phyloP scores from a whole-genome alignment of 2,888 invertebrate species.

The Agrochola macilenta region DNA sequence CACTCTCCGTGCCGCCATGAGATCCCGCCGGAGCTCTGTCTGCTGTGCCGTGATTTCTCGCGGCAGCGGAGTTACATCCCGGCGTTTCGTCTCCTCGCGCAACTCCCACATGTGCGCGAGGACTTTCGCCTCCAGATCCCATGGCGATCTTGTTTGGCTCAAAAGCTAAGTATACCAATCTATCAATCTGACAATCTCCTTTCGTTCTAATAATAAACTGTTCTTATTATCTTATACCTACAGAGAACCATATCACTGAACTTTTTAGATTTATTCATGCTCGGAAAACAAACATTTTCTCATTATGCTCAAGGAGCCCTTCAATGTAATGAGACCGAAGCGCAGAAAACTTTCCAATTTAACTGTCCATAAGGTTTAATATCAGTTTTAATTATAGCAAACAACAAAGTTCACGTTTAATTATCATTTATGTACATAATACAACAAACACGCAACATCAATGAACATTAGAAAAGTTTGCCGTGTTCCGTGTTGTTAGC shows the following conservation, averaged over 20 bases:
- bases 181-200: not conserved
- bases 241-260: constrained; percentile 14
- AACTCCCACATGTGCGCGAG: no score
- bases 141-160: not conserved
- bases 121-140: no score
- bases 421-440: constrained; percentile 31
- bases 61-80: no score
- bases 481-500: constrained; percentile 32
- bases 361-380: constrained; percentile 38
- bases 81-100: no score
- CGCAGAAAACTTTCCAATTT: constrained; percentile 40
- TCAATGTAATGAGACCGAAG: constrained; percentile 35
- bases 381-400: constrained; percentile 25
- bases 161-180: not conserved
- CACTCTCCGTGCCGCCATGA: no score
- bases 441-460: constrained; percentile 46
- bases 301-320: constrained; percentile 28
- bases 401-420: constrained; percentile 37
- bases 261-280: constrained; percentile 27
- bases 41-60: no score
- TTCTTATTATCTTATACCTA: constrained; percentile 8
- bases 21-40: no score
- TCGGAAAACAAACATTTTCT: constrained; percentile 33
- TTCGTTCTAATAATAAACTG: not conserved
- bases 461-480: constrained; percentile 58